phyloP scores from a whole-genome alignment of 2,888 invertebrate species.

The Drosophila melanocephala region DNA sequence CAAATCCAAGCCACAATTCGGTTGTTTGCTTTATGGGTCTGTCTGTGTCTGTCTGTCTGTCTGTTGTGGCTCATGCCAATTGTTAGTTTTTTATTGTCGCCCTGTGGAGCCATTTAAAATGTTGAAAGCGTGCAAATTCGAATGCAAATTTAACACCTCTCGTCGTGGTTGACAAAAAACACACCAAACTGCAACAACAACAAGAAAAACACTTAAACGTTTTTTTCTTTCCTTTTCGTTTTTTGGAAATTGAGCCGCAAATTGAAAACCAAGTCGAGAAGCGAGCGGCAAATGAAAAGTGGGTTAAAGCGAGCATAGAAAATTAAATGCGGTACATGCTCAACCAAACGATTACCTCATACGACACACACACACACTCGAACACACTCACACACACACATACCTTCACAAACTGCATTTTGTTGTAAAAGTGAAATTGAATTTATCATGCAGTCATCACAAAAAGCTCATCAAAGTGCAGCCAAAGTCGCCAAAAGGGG shows the following conservation, averaged over 20 bases:
- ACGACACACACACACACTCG: constrained; percentile 24
- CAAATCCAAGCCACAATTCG: constrained; percentile 5
- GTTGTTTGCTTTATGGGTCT: constrained; percentile 23
- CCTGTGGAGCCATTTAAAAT: constrained; percentile 54
- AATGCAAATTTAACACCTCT: constrained; percentile 78
- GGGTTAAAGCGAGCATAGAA: constrained; percentile 76
- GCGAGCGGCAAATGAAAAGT: constrained; percentile 64
- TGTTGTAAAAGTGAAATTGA: constrained; percentile 69
- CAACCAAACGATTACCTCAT: constrained; percentile 62
- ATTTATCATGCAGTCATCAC: constrained; percentile 48
- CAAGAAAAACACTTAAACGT: constrained; percentile 51
- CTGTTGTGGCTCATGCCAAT: constrained; percentile 71
- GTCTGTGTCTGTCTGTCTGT: constrained; percentile 9
- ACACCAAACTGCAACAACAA: constrained; percentile 17
- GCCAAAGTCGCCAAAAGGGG: neutral
- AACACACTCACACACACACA: constrained; percentile 18
- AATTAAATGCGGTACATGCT: constrained; percentile 50
- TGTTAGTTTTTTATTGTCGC: constrained; percentile 65
- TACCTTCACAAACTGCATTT: constrained; percentile 45
- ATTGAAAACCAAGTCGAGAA: constrained; percentile 75
- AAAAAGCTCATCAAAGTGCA: constrained; percentile 45
- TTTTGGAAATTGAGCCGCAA: constrained; percentile 72
- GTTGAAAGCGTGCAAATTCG: constrained; percentile 80
- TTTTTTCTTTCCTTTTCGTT: constrained; percentile 22
- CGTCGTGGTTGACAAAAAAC: constrained; percentile 56